Evolutionary conservation across 2,888 invertebrate species (phyloP).

Genomic region (Digitonthophagus gazella): DNA sequence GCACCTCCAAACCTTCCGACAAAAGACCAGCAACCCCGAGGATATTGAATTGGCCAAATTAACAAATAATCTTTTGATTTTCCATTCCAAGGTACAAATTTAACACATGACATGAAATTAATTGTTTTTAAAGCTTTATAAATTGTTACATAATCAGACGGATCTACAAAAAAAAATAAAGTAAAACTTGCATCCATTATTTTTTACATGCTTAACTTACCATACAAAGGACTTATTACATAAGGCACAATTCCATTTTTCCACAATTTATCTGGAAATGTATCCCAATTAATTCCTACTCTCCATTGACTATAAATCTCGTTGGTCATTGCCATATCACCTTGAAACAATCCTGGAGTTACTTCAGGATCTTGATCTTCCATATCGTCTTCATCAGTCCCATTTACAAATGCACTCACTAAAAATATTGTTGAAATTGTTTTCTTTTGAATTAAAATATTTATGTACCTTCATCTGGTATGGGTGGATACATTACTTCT

Average conservation of each 20-base stretch:
- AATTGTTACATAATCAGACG: constrained; percentile 59
- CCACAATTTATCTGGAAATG: constrained; percentile 66
- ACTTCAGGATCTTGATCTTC: constrained; percentile 62
- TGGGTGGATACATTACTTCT: constrained; percentile 50
- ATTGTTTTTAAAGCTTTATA: constrained; percentile 60
- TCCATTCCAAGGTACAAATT: constrained; percentile 65
- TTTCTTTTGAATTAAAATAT: constrained; percentile 3
- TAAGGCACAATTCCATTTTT: constrained; percentile 64
- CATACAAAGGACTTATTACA: constrained; percentile 61
- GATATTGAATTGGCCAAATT: constrained; percentile 66
- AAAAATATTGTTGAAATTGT: not conserved
- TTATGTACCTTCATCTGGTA: constrained; percentile 51
- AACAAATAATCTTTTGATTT: constrained; percentile 61
- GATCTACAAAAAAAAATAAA: constrained; percentile 48
- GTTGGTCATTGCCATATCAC: constrained; percentile 66
- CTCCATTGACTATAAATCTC: constrained; percentile 61
- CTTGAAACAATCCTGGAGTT: constrained; percentile 64
- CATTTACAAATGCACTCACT: not conserved
- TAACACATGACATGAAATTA: constrained; percentile 64
- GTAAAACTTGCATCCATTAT: not conserved
- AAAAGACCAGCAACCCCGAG: constrained; percentile 73
- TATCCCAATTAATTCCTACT: constrained; percentile 63
- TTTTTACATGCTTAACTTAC: constrained; percentile 49
- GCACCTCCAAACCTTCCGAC: constrained; percentile 72
- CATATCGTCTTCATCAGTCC: constrained; percentile 21